Conservation (phyloP, 2,888 invertebrate species). For the Scaptomyza flava region DNA sequence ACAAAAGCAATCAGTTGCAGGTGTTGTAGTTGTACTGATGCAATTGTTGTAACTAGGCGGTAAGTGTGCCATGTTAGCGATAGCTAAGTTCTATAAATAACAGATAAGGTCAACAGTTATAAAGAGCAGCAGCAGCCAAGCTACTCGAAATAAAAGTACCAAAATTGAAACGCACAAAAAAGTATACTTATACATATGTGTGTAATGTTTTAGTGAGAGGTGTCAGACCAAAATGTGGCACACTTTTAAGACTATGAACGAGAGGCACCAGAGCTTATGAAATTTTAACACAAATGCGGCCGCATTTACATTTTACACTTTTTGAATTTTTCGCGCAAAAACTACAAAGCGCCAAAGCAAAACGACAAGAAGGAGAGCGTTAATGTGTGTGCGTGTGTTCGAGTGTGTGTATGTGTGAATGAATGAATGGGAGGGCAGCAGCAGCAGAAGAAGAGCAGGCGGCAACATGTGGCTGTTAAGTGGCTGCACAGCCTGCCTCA, state of each 20-base stretch:
- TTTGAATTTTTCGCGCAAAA: constrained; percentile 47
- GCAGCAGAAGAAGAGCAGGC: constrained; percentile 18
- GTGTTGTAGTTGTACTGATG: background rate
- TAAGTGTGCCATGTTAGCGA: constrained; percentile 3
- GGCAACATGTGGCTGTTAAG: constrained; percentile 66
- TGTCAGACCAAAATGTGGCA: constrained; percentile 32
- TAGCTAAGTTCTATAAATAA: background rate
- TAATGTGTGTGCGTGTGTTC: background rate
- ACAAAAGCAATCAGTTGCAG: constrained; percentile 11
- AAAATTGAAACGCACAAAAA: constrained; percentile 1
- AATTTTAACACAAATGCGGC: constrained; percentile 56
- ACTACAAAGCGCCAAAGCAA: background rate
- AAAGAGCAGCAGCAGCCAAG: background rate
- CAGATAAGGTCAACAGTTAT: constrained; percentile 6
- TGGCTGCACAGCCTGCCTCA: constrained; percentile 32
- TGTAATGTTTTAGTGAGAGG: constrained; percentile 30
- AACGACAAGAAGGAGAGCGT: background rate
- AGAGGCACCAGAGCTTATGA: constrained; percentile 22
- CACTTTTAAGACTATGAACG: constrained; percentile 48
- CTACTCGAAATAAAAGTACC: background rate
- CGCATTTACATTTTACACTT: constrained; percentile 73
- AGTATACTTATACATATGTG: constrained; percentile 1
- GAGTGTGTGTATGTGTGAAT: background rate
- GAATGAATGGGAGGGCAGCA: constrained; percentile 4
- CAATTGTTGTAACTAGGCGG: background rate